A percentile compares a stretch with the other conserved stretches of the same genome.
These are phyloP conservation scores for Glyptemys insculpta DNA, from an alignment of 2,797 vertebrate species.

Conservation along the genomic window DNA sequence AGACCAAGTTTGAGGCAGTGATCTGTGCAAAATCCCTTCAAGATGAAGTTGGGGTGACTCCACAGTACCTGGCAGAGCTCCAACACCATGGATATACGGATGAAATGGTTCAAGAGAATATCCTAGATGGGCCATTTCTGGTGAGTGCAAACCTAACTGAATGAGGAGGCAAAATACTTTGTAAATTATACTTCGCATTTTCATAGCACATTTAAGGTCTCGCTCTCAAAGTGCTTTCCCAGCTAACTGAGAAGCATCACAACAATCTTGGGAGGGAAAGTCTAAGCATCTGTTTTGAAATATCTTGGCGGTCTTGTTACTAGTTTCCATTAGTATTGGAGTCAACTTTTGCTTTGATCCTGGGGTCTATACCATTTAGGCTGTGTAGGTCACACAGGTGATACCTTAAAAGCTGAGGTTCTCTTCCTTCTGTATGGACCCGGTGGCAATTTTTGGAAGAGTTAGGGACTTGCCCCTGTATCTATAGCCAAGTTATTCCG, in stretches of 20 bases:
- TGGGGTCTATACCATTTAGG: background rate
- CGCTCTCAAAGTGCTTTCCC: background rate
- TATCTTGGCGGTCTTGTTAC: background rate
- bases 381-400: background rate
- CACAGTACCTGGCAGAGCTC: background rate
- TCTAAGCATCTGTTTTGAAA: background rate
- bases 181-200: background rate
- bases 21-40: background rate
- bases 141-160: constrained; percentile 44
- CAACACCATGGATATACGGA: background rate
- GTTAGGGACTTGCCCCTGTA: background rate
- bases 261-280: background rate
- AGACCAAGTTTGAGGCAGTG: constrained; percentile 16
- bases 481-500: background rate
- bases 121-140: constrained; percentile 73
- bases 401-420: background rate
- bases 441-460: background rate
- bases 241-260: background rate
- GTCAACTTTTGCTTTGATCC: background rate
- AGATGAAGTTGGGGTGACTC: background rate
- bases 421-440: background rate
- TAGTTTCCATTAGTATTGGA: background rate
- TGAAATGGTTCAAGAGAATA: background rate
- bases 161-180: background rate
- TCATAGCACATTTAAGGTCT: background rate